Evolutionary conservation across 2,888 invertebrate genomes (phyloP), one percentile per base, ranked within the genome.

Genomic region (Hedya salicella): DNA sequence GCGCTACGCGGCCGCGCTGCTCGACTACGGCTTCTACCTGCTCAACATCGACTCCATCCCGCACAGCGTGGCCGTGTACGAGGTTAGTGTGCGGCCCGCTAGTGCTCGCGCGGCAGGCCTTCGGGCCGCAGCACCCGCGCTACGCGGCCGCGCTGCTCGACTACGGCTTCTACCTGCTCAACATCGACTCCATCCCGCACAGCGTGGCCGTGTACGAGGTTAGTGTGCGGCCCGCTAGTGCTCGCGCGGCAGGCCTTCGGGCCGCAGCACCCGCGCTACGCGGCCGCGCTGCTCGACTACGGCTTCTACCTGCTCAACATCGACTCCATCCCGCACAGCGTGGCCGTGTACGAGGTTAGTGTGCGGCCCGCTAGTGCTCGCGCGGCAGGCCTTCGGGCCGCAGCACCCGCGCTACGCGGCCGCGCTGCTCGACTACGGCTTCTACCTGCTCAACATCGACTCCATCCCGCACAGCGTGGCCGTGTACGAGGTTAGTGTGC

Each of bases 21-120:
- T 97, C 73, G 98, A 98, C 91, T 97, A 96, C 86, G 98, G 97
- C 71, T 98, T 97, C 92, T 98, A 96, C 84, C 92, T 98, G 77
- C 93, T 98, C 73, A 98, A 98, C 87, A 95, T 96, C 60, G 98
- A 98, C 90, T 95, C 95, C 61, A 96, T 97, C 71, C 93, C 94
- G 70, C 96, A 96, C 79, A 96, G 97, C 79, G 97, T 98, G n/a
- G 93, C 94, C 68, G 95, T 97, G 0, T 98, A 98, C 82, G 95
- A 95, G 94, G 95, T 95, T 75, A 39, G 66, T 66, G 9, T 13
- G 11, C 3, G 11, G n/a, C n/a, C n/a, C n/a, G n/a, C n/a, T 97
- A 44, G 94, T 94, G 68, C 90, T 95, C 61, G 95, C 96, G 13
- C 93, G 95, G 14, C 89, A 92, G 73, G 85, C 93, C 49, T 95